Evolutionary conservation across 2,888 invertebrate genomes (phyloP), one percentile per base, ranked within the genome.

Genomic region (Brachynemurus nebulosus): DNA sequence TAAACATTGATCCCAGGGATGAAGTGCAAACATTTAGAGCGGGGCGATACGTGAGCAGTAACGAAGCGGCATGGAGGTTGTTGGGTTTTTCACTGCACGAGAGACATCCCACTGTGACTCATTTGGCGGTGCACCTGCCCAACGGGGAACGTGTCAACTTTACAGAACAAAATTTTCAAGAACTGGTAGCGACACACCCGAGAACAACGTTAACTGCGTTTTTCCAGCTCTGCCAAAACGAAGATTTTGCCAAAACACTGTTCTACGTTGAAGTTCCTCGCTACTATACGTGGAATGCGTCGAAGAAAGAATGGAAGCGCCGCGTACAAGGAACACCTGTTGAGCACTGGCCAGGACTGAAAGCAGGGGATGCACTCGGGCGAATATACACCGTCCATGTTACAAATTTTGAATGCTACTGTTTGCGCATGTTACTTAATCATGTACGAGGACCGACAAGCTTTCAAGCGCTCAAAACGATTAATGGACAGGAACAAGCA

Each of bases 131-230:
- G 1, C 52, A 53, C 30, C 48, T 55, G 11, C 49, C 49, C 46
- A 53, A 54, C 45, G 49, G 50, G 20, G 52, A 53, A 25, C 45
- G 48, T 21, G 51, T 62, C 20, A 60, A 57, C 42, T 61, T 63
- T 40, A 60, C 55, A 18, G 49, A 49, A 45, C 49, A 46, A 8
- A 60, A 57, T 54, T 51, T 54, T 39, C 45, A 34, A 41, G 46
- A 57, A 23, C 51, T 49, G 51, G 45, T 54, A 12, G 44, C 47
- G 5, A 40, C 11, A 7, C 11, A 35, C 3, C 42, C 45, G 7
- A 17, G 38, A 8, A 47, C 52, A 35, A 52, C 50, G 9, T 42
- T 54, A 23, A 23, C 55, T 3, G 51, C 52, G 1, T 53, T 49
- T 19, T 39, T 39, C 12, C 14, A 19, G 5, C 20, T 39, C 3